Evolutionary conservation across 1,140 invertebrate species (phyloP), one percentile per base, ranked within the genome.

Genomic region (Caenorhabditis latens): DNA sequence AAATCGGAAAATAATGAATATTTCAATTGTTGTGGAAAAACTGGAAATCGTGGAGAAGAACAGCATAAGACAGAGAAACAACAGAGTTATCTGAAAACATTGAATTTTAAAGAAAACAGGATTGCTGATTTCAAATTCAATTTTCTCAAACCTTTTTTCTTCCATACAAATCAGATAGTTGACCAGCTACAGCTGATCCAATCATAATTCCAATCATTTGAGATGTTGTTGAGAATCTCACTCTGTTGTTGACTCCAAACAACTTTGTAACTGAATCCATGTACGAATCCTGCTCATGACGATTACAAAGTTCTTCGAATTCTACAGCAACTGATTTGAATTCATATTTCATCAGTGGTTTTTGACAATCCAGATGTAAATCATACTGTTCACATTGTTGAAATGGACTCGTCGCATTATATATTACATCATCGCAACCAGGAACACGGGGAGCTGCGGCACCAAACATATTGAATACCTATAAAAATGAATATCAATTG

Each of bases 181-280:
- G 87, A 16, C 87, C 87, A 40, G 84, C 65, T 4, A 85, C 24
- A 2, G 84, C 83, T 32, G 83, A 75, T 48, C 83, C 83, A 21
- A 88, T 42, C 63, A 88, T 79, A 48, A 88, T 61, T 48, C 87
- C 87, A 16, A 88, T 50, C 87, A 88, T 88, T 42, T 88, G 83
- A 46, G 58, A 32, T 19, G 87, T 88, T 19, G 87, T 88, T 16
- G 83, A 86, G 24, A 88, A 79, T 50, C 55, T 19, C 6, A 84
- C 65, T 42, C 86, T 84, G 57, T 88, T 84, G 6, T 24, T 61
- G 3, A 85, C 43, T 24, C 87, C 83, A 5, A 88, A 48, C 9
- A 55, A 21, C 46, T 53, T 40, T 11, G 86, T 75, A 19, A 85
- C 42, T 7, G 58, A 19, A 63, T 85, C 84, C 19, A 88, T 55